phyloP scores from a whole-genome alignment of 1,140 invertebrate genomes.

The Drosophila serrata region DNA sequence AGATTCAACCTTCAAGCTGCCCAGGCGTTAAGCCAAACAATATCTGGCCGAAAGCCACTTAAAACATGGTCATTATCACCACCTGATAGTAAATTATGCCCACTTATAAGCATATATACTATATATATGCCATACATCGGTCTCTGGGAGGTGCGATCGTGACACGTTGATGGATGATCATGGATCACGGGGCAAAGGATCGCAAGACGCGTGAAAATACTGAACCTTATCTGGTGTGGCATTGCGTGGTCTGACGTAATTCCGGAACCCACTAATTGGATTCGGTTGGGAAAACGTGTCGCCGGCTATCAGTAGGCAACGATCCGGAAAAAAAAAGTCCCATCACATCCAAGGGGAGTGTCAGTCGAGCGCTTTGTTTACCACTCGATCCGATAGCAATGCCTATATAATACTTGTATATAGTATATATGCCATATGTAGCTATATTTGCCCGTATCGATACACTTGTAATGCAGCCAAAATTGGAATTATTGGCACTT shows the following conservation, averaged over 20 bases:
- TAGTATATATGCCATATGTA: not conserved
- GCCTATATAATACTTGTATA: constrained; percentile 1
- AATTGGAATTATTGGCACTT: constrained; percentile 28
- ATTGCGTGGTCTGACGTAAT: constrained; percentile 49
- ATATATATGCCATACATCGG: not conserved
- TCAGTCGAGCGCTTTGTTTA: constrained; percentile 67
- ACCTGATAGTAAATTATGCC: constrained; percentile 3
- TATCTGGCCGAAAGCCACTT: constrained; percentile 23
- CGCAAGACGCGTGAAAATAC: constrained; percentile 1
- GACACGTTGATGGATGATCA: constrained; percentile 20
- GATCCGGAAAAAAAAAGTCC: constrained; percentile 24
- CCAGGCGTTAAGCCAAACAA: constrained; percentile 19
- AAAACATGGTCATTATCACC: constrained; percentile 25
- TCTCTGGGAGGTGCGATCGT: constrained; percentile 6
- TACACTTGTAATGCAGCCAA: constrained; percentile 35
- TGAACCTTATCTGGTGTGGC: constrained; percentile 3
- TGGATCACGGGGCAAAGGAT: constrained; percentile 38
- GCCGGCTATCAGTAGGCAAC: constrained; percentile 39
- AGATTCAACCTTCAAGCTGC: constrained; percentile 19
- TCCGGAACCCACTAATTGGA: constrained; percentile 56
- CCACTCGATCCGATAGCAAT: constrained; percentile 43
- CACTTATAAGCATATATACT: not conserved
- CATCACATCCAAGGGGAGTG: constrained; percentile 29
- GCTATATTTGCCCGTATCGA: not conserved
- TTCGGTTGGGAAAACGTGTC: constrained; percentile 61